phyloP scores from a whole-genome alignment of 2,888 invertebrate genomes.

The Geophilus truncorum region DNA sequence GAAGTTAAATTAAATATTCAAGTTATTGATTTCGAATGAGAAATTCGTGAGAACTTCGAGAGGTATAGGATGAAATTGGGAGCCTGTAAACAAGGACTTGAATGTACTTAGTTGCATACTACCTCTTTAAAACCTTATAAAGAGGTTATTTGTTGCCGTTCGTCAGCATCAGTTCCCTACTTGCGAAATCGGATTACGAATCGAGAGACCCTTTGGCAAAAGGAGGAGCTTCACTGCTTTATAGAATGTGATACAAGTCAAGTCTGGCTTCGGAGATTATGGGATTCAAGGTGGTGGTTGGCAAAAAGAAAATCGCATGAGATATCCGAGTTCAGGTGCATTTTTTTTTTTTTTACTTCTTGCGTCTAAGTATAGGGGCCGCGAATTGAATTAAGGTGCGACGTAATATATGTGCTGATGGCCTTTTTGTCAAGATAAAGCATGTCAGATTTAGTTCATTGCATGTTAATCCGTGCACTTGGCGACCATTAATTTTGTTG shows the following conservation, averaged over 20 bases:
- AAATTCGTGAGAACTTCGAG: too few relatives aligned
- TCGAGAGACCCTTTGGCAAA: not conserved
- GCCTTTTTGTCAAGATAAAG: not conserved
- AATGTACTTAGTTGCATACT: not conserved
- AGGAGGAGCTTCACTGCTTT: not conserved
- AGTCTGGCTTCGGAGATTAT: not conserved
- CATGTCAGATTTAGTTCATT: not conserved
- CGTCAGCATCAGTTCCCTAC: not conserved
- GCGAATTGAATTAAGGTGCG: not conserved
- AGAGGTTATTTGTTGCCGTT: not conserved
- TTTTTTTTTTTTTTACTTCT: not conserved
- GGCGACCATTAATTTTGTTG: not conserved
- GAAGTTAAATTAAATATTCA: too few relatives aligned
- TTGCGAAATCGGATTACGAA: not conserved
- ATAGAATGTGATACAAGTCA: not conserved
- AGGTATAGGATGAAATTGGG: too few relatives aligned
- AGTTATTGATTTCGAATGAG: too few relatives aligned
- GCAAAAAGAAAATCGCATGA: not conserved
- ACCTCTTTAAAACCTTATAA: not conserved
- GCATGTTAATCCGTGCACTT: not conserved
- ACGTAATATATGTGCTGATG: not conserved
- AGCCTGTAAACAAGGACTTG: too few relatives aligned
- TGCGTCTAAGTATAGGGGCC: not conserved
- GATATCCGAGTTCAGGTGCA: not conserved
- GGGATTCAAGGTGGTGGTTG: not conserved